Base-by-base conservation (phyloP, 2,797 vertebrate genomes). In the Megalops cyprinoides region DNA sequence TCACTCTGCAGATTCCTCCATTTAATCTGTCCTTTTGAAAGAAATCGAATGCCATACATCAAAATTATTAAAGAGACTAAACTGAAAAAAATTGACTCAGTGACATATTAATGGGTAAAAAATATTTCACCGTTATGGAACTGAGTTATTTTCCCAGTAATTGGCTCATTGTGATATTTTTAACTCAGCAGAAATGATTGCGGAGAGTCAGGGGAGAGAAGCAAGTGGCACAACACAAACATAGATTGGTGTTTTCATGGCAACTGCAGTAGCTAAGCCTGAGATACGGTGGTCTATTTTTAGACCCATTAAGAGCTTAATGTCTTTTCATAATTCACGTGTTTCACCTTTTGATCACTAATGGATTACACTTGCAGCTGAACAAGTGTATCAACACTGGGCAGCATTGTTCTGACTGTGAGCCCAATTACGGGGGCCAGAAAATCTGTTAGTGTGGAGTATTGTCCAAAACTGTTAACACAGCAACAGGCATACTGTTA, bases 301-400 rank as follows among this genome's bases (percentile, higher is more conserved):
- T 85, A 84, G 84, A 82, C n/a, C 67, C 34, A 82, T 81, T 83
- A 86, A 89, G 84, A 83, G 83, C 86, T 81, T 87, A 76, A 89
- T 88, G 87, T 79, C 84, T 87, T 87, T 79, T 85, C 65, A 76
- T 77, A 85, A 88, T 87, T 82, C 85, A 84, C 65, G 39, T 83
- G 84, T 80, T 89, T 82, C 85, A 86, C 86, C 85, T 84, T 87
- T 86, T 86, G 82, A 90, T 83, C 77, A 49, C 37, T 84, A 84
- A 81, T 77, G 84, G 85, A 86, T 90, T 88, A 86, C 37, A 82
- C 46, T 76, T 74, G 48, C 74, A 73, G 81, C 8, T 37, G 67
- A 81, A 84, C 84, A 55, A 80, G 75, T 80, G 51, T 79, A n/a
- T 28, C 44, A 79, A 85, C 84, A 83, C 82, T 82, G 83, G 74